Conservation (phyloP, 2,888 invertebrate genomes). For the Andrena chrysosceles region DNA sequence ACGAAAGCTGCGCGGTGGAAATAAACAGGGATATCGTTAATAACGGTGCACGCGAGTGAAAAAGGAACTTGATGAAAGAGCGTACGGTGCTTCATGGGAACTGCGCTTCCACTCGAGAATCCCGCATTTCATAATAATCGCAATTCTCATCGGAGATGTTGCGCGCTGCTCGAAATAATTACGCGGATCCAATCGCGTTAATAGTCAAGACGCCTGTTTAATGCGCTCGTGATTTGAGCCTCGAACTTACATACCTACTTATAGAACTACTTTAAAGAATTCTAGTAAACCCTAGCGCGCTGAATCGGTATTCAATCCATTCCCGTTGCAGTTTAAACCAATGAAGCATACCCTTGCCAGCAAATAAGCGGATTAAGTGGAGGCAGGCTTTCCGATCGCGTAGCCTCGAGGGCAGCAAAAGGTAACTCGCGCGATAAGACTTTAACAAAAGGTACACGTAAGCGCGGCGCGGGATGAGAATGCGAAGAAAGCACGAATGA, state of each 20-base stretch:
- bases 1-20: not conserved
- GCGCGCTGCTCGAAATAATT: no score
- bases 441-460: constrained; percentile 42
- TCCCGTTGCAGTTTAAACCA: no score
- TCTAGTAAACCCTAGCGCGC: no score
- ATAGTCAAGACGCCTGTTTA: no score
- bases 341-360: no score
- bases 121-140: not conserved
- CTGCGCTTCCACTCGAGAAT: not conserved
- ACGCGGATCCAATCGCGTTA: no score
- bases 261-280: no score
- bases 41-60: not conserved
- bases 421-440: not conserved
- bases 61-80: not conserved
- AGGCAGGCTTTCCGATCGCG: not conserved
- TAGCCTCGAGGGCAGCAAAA: not conserved
- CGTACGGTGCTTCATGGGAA: not conserved
- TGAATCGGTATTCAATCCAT: no score
- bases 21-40: constrained; percentile 10
- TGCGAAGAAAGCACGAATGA: constrained; percentile 44
- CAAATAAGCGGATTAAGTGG: no score
- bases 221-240: no score
- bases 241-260: no score
- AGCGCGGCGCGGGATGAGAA: not conserved
- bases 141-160: not conserved